Conservation (phyloP, 1,140 invertebrate genomes). For the Tribolium madens region DNA sequence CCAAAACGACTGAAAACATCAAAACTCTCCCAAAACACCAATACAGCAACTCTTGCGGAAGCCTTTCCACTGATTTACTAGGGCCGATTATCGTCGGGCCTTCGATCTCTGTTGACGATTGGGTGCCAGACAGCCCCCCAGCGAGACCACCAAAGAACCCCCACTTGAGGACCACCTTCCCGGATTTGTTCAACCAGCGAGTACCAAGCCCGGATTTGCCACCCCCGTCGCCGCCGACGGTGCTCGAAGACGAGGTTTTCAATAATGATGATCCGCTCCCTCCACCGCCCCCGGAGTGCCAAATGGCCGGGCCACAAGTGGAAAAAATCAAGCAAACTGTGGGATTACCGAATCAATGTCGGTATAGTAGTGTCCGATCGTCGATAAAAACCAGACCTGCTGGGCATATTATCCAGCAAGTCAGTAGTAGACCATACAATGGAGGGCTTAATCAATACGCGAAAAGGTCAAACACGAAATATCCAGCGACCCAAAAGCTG, state of each 20-base stretch:
- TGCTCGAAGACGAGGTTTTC: constrained; percentile 73
- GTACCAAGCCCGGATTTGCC: constrained; percentile 80
- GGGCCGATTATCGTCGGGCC: constrained; percentile 76
- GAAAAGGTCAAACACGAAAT: constrained; percentile 58
- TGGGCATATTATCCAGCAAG: constrained; percentile 59
- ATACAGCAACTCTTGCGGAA: constrained; percentile 74
- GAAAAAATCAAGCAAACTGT: constrained; percentile 59
- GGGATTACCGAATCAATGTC: constrained; percentile 58
- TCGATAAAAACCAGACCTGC: constrained; percentile 55
- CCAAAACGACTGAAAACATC: constrained; percentile 52
- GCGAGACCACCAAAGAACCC: constrained; percentile 80
- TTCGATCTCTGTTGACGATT: constrained; percentile 76
- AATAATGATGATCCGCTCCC: constrained; percentile 79
- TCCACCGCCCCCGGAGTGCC: constrained; percentile 75
- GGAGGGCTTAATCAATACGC: constrained; percentile 56
- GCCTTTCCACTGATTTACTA: constrained; percentile 71
- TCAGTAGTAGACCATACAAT: constrained; percentile 58
- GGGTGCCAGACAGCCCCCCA: constrained; percentile 78
- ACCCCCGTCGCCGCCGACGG: constrained; percentile 76
- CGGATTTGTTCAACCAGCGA: constrained; percentile 67
- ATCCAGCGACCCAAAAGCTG: constrained; percentile 59
- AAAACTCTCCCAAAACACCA: constrained; percentile 67
- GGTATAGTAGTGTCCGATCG: constrained; percentile 52
- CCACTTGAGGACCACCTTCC: constrained; percentile 71
- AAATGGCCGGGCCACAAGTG: constrained; percentile 62